phyloP scores from a whole-genome alignment of 2,113 vertebrate species.

The zebrafish (Danio rerio) region DNA sequence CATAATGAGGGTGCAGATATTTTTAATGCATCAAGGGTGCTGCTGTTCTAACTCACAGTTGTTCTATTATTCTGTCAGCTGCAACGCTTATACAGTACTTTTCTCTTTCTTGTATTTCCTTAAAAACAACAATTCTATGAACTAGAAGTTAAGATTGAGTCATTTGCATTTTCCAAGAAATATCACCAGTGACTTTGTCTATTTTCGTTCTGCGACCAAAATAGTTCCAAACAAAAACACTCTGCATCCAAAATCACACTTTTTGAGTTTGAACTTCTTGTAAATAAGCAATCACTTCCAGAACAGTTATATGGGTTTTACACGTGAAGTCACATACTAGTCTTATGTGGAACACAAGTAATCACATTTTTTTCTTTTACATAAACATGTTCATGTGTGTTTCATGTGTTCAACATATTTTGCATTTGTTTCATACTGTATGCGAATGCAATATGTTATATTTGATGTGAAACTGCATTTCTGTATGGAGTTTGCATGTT shows the following conservation, averaged over 20 bases:
- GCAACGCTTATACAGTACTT: not conserved
- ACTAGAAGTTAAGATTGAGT: not conserved
- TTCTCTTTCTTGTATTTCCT: too few relatives aligned
- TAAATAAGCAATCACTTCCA: not conserved
- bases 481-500: too few relatives aligned
- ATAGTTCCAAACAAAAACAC: too few relatives aligned
- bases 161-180: not conserved
- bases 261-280: not conserved
- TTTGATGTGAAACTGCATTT: too few relatives aligned
- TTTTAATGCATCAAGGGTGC: not conserved
- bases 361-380: too few relatives aligned
- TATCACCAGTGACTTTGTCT: not conserved
- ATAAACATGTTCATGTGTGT: too few relatives aligned
- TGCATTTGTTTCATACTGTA: too few relatives aligned
- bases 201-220: not conserved
- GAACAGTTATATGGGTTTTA: not conserved
- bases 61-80: not conserved
- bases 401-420: too few relatives aligned
- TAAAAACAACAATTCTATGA: too few relatives aligned
- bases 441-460: too few relatives aligned
- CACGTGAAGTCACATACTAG: too few relatives aligned
- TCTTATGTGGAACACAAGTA: too few relatives aligned
- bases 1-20: not conserved
- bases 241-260: not conserved
- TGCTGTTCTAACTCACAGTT: not conserved